A percentile compares a stretch with the other conserved stretches of the same genome.
Conservation (phyloP, 2,113 vertebrate genomes). For the Paedocypris sp. region DNA sequence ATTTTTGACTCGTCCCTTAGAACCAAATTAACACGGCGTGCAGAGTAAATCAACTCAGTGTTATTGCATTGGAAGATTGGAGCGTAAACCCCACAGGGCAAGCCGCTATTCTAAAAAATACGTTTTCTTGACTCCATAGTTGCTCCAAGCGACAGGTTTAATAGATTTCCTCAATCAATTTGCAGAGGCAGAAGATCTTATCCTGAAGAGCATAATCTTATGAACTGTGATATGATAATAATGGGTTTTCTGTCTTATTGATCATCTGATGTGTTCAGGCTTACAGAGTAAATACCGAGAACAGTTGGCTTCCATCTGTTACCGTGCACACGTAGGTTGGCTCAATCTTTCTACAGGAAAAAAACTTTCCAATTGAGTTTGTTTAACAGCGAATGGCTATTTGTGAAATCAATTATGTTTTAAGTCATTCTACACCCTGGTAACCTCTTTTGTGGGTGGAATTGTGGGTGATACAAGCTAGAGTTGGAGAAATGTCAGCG, state of each 20-base stretch:
- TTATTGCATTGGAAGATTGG: conserved; percentile 6
- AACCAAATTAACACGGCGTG: neutral
- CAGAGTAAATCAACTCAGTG: neutral
- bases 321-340: neutral
- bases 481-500: neutral
- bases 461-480: neutral
- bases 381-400: conserved; percentile 1
- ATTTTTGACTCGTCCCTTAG: neutral
- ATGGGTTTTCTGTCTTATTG: conserved; percentile 32
- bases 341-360: neutral
- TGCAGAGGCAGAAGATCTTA: conserved; percentile 18
- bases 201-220: conserved; percentile 27
- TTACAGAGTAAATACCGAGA: conserved; percentile 6
- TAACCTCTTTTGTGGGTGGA: neutral
- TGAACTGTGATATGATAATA: conserved; percentile 27
- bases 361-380: neutral
- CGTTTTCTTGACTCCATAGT: conserved; percentile 30
- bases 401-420: conserved; percentile 18
- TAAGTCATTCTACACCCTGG: neutral
- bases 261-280: conserved; percentile 16
- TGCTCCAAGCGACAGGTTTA: conserved; percentile 34
- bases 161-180: conserved; percentile 40
- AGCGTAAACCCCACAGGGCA: conserved; percentile 3
- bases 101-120: conserved; percentile 15
- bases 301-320: conserved; percentile 35